phyloP scores from a whole-genome alignment of 1,140 invertebrate species.

The Trichonephila clavipes region DNA sequence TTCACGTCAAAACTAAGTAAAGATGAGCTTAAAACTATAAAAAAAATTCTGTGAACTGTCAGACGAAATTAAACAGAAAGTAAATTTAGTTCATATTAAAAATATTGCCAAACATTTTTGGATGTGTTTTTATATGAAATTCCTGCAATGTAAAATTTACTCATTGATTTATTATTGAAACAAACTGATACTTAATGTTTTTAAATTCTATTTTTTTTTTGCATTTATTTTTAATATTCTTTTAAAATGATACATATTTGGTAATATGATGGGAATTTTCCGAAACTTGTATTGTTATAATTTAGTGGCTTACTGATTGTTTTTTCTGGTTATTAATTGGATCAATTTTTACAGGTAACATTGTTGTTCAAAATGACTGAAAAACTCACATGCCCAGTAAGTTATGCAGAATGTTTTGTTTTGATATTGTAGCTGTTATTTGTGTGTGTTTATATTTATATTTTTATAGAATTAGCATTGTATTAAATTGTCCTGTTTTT shows the following conservation, averaged over 20 bases:
- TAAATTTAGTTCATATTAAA: background rate
- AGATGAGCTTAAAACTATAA: background rate
- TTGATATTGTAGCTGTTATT: background rate
- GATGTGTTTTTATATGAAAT: no score
- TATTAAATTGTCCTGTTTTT: background rate
- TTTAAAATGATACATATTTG: no score
- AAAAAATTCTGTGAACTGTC: background rate
- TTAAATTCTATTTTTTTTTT: no score
- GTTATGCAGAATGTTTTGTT: background rate
- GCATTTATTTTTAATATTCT: no score
- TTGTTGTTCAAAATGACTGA: slow-evolving; percentile 43
- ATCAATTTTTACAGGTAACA: slow-evolving; percentile 14
- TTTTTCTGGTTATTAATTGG: background rate
- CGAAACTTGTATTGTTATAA: background rate
- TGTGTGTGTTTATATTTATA: background rate
- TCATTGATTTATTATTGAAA: no score
- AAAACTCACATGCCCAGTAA: slow-evolving; percentile 64
- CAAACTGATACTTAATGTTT: no score
- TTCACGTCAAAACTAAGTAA: background rate
- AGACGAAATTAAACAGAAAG: background rate
- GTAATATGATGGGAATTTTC: background rate
- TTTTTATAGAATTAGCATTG: background rate
- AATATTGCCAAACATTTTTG: no score
- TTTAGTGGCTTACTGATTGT: background rate
- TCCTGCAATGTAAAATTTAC: no score